These are phyloP conservation scores for Petrophora chlorosata DNA, from an alignment of 2,888 invertebrate genomes.

Conservation along the genomic window DNA sequence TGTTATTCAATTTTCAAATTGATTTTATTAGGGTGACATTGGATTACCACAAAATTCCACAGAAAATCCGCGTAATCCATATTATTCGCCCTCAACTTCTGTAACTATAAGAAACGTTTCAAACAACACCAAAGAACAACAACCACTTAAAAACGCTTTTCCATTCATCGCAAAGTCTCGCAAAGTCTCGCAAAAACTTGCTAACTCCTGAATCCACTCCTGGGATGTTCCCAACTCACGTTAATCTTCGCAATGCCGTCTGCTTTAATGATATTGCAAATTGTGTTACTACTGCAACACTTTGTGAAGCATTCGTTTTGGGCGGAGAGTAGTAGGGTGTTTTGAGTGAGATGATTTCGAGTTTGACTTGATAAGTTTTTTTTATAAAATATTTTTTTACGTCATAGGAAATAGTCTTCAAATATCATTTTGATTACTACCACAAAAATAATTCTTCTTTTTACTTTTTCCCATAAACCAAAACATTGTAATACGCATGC, in stretches of 20 bases:
- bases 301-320: conserved; percentile 19
- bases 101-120: conserved; percentile 18
- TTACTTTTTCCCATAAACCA: no score
- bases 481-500: no score
- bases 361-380: no score
- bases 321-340: not conserved
- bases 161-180: conserved; percentile 21
- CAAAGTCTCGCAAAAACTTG: no score
- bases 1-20: no score
- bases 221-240: conserved; percentile 45
- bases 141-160: conserved; percentile 27
- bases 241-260: conserved; percentile 55
- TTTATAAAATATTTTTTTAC: no score
- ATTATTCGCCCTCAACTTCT: not conserved
- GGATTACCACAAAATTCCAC: not conserved
- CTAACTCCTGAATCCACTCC: conserved; percentile 24
- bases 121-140: conserved; percentile 27
- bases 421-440: no score
- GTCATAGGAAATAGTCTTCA: no score
- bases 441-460: no score
- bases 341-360: not conserved
- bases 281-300: conserved; percentile 56
- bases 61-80: conserved; percentile 8
- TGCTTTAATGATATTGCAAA: conserved; percentile 68
- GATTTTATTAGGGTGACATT: not conserved